These are phyloP conservation scores for Astropecten irregularis DNA, from an alignment of 53 echinoderm and acorn worm species.

Conservation along the genomic window DNA sequence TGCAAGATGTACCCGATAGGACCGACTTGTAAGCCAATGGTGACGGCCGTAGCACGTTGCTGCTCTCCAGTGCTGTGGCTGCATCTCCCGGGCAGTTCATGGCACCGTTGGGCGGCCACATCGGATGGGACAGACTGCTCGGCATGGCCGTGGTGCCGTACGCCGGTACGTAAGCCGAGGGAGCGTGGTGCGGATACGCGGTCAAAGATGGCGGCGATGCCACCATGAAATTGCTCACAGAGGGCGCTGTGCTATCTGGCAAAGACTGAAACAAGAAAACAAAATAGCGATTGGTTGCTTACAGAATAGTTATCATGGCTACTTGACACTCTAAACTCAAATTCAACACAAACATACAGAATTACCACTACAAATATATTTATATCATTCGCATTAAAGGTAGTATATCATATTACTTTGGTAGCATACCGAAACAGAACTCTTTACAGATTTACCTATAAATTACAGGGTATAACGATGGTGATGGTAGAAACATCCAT, in stretches of 20 bases:
- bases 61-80: conserved; percentile 68
- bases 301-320: background rate
- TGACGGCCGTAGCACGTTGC: conserved; percentile 71
- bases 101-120: conserved; percentile 72
- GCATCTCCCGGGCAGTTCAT: conserved; percentile 77
- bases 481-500: too few relatives aligned
- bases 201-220: conserved; percentile 79
- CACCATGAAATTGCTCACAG: conserved; percentile 83
- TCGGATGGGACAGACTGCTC: conserved; percentile 67
- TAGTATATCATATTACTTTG: too few relatives aligned
- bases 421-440: too few relatives aligned
- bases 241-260: conserved; percentile 50
- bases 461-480: too few relatives aligned
- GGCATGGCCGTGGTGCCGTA: conserved; percentile 84
- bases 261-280: background rate
- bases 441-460: too few relatives aligned
- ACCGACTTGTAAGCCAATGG: conserved; percentile 68
- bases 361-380: too few relatives aligned
- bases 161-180: conserved; percentile 88
- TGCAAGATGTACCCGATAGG: conserved; percentile 58
- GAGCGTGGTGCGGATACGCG: conserved; percentile 78
- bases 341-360: background rate
- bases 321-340: background rate
- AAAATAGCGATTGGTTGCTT: too few relatives aligned
- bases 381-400: too few relatives aligned